Evolutionary conservation across 2,797 vertebrate species (phyloP).

Genomic region (Microctenopoma lineatum): DNA sequence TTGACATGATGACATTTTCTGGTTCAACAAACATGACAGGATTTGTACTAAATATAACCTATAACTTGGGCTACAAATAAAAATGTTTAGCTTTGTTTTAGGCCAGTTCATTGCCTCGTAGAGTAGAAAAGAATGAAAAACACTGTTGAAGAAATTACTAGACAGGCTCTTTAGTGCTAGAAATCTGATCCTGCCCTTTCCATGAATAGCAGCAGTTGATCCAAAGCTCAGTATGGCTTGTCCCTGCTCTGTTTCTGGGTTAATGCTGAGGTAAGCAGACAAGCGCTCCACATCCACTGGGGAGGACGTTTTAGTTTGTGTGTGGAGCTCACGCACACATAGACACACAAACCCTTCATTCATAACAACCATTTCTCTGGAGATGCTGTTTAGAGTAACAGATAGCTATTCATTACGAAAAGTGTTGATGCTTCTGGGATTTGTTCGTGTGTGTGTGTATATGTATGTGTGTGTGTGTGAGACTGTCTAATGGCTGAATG

Average conservation of each 20-base stretch:
- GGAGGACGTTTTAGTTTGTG: slow-evolving; percentile 55
- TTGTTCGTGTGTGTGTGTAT: slow-evolving; percentile 31
- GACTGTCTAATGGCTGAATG: slow-evolving; percentile 12
- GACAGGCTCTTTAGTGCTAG: slow-evolving; percentile 30
- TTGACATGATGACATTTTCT: slow-evolving; percentile 21
- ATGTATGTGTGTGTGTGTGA: background rate
- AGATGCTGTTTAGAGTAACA: slow-evolving; percentile 63
- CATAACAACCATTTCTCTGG: slow-evolving; percentile 57
- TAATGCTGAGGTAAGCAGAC: slow-evolving; percentile 72
- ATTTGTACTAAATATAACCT: background rate
- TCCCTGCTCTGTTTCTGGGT: slow-evolving; percentile 48
- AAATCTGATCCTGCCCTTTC: slow-evolving; percentile 54
- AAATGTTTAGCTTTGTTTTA: background rate
- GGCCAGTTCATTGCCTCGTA: background rate
- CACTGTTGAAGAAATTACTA: slow-evolving; percentile 21
- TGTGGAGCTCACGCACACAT: slow-evolving; percentile 48
- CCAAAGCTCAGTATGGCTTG: slow-evolving; percentile 34
- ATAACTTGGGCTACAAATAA: background rate
- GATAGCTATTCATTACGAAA: slow-evolving; percentile 73
- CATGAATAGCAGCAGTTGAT: slow-evolving; percentile 63
- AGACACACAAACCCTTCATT: slow-evolving; percentile 45
- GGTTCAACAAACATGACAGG: background rate
- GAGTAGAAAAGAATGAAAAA: slow-evolving; percentile 20
- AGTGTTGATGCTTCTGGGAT: slow-evolving; percentile 60
- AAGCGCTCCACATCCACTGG: slow-evolving; percentile 50